Conservation (phyloP, 2,113 vertebrate species). For the Isurus oxyrinchus region DNA sequence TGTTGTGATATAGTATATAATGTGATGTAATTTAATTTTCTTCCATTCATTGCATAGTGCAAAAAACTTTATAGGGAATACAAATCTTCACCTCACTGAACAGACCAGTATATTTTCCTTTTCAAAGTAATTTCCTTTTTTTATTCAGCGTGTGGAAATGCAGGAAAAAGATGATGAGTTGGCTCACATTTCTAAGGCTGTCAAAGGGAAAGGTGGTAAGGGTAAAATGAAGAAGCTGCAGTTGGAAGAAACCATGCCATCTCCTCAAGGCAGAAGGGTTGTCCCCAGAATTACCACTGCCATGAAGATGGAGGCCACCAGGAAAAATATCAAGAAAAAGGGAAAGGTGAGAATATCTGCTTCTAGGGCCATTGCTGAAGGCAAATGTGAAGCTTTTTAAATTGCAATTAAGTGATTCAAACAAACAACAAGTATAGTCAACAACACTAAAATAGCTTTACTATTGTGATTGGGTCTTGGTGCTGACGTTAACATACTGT, state of each 20-base stretch:
- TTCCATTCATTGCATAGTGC: background rate
- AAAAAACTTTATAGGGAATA: background rate
- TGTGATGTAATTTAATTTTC: background rate
- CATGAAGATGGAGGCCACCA: constrained; percentile 86
- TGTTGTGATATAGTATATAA: background rate
- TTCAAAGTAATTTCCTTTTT: background rate
- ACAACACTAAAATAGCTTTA: background rate
- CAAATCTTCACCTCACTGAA: background rate
- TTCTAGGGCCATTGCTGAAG: background rate
- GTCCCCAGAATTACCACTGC: constrained; percentile 75
- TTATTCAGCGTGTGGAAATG: constrained; percentile 62
- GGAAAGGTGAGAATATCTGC: constrained; percentile 62
- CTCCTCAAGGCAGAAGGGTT: constrained; percentile 74
- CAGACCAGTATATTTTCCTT: background rate
- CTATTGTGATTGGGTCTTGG: background rate
- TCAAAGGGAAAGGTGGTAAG: constrained; percentile 67
- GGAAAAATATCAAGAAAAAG: constrained; percentile 65
- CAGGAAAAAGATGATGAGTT: constrained; percentile 63
- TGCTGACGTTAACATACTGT: background rate
- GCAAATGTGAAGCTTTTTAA: background rate
- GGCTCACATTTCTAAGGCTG: constrained; percentile 46
- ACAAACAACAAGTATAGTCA: no score
- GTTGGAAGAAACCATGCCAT: constrained; percentile 72
- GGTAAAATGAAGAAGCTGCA: constrained; percentile 63
- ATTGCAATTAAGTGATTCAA: background rate